Base-by-base conservation (phyloP, 2,888 invertebrate genomes). In the Drosophila mulleri region DNA sequence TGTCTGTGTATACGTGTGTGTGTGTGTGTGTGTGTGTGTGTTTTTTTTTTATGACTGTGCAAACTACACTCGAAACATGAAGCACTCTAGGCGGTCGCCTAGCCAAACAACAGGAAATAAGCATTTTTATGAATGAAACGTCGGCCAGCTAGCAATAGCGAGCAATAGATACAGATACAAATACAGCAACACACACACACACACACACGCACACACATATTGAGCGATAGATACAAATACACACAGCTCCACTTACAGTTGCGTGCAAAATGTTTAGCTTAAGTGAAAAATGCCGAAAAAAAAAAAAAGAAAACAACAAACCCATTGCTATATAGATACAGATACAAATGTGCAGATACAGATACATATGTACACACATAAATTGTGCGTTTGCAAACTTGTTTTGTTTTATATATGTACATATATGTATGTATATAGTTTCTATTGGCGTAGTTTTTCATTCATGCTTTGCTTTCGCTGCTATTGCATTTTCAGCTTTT, bases 41-140 rank as follows among this genome's bases (percentile, higher is more conserved):
- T 41, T 26, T 3, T 12, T 61, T 69, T 82, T 88, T 88, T 85
- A 88, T 88, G 86, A 83, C 86, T 85, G 75, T 72, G 72, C 80
- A 73, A 83, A 82, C 80, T 80, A 80, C 71, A 80, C 69, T 75
- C 81, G 78, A 83, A 83, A 83, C 78, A 80, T 74, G 83, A 81
- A 75, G 73, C 81, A 66, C 81, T 69, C 68, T 72, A 78, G 78
- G 76, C 80, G 80, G 72, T 72, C 71, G 82, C 83, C 83, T 82
- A 86, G 83, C 78, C 88, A 78, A 82, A 84, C 81, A 89, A 89
- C 88, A 84, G 89, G 89, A 84, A 89, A 87, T 83, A 84, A 82
- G 88, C 84, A 89, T 89, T 88, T 88, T 90, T 90, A 88, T 88
- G 88, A 88, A 88, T 88, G 88, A 90, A 88, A 90, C 82, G 85